Base-by-base conservation (phyloP, 2,797 vertebrate genomes). In the Liasis olivaceus region DNA sequence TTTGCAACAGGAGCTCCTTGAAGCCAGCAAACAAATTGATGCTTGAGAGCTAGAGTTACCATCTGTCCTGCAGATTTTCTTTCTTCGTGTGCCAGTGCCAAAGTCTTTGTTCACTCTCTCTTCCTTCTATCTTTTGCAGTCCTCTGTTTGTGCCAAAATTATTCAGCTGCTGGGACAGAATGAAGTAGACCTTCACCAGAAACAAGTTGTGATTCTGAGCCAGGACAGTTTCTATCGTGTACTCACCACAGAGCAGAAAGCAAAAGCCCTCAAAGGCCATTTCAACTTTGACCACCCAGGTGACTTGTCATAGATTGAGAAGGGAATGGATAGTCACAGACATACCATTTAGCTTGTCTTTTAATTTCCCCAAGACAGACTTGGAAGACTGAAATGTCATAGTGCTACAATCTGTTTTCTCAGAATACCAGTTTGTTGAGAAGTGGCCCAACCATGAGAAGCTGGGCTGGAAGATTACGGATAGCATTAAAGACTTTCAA, bases 211-310 rank as follows among this genome's bases (percentile, higher is more conserved):
- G 89, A 99, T 99, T 51, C 98, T 99, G 94, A 99, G 99, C 97
- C 99, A 99, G 95, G 99, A 99, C 97, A 99, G 99, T 97, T 99
- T 99, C 98, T 99, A 99, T 97, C 98, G 98, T 0, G 99, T 98
- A 95, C 98, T 99, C 92, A 99, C 99, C 15, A 97, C 98, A 0
- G 99, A 99, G 95, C 99, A 99, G 98, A 99, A 99, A 96, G 98
- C 98, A 96, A 99, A 99, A 96, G 99, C 99, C 0, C 95, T 98
- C 26, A 99, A 99, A 97, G 99, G 99, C 95, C 99, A 99, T 94
- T 99, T 98, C 98, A 99, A 99, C 97, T 99, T 99, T 92, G 99
- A 99, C 97, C 99, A 99, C 97, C 99, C 99, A 97, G 99, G 99
- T 99, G 97, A 97, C 95, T 89, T 15, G 62, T 8, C 24, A 0